Percentiles rank a stretch among this genome's conserved stretches.
Conservation (phyloP, 2,113 vertebrate species). For the Tupaia tana region DNA sequence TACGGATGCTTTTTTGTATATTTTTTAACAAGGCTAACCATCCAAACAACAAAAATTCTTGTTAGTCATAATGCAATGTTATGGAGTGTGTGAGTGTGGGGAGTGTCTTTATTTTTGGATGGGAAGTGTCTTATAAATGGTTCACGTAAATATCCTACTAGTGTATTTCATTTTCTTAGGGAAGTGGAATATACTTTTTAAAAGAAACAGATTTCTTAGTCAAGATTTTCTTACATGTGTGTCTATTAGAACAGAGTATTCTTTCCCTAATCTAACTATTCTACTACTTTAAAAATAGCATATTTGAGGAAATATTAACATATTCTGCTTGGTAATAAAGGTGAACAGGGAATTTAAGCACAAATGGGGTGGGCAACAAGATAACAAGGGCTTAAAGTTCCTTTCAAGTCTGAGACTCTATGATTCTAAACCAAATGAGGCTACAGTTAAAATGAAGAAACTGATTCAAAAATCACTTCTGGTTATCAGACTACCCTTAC, state of each 20-base stretch:
- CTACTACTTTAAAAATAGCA: constrained; percentile 8
- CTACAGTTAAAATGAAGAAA: constrained; percentile 17
- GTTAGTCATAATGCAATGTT: neutral
- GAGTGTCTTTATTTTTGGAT: too few relatives aligned
- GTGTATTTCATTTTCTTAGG: neutral
- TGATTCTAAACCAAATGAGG: constrained; percentile 28
- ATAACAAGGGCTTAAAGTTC: neutral
- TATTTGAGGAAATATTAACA: constrained; percentile 53
- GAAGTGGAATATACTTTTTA: neutral
- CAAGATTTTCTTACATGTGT: neutral
- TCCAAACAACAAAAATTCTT: neutral
- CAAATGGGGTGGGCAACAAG: neutral
- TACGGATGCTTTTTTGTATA: too few relatives aligned
- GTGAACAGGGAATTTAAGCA: constrained; percentile 60
- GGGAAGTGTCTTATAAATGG: neutral
- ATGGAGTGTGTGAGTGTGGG: too few relatives aligned
- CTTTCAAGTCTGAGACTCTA: neutral
- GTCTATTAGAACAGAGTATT: constrained; percentile 34
- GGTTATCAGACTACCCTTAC: neutral
- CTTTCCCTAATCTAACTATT: constrained; percentile 21
- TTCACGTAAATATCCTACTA: neutral
- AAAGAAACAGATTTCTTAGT: neutral
- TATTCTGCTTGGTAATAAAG: constrained; percentile 47
- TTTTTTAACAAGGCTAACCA: neutral
- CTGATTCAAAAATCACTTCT: neutral